Conservation (phyloP, 2,797 vertebrate species). For the Luscinia luscinia region DNA sequence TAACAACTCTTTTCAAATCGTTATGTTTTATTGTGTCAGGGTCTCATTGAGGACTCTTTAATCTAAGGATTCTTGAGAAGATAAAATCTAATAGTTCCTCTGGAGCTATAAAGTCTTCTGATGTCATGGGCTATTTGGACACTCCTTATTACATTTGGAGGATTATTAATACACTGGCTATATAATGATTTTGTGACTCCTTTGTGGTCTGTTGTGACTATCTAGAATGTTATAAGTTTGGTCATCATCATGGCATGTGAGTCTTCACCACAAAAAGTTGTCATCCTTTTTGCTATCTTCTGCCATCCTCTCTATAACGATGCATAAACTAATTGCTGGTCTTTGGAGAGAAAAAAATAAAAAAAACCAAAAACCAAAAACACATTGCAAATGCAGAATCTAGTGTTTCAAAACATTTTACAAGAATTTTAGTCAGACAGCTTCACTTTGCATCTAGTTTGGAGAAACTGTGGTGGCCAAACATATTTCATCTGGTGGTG, state of each 20-base stretch:
- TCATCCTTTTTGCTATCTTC: background rate
- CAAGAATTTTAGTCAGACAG: background rate
- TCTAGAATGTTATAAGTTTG: slow-evolving; percentile 25
- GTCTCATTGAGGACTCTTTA: slow-evolving; percentile 75
- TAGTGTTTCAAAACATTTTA: background rate
- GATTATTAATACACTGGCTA: slow-evolving; percentile 52
- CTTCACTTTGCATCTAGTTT: background rate
- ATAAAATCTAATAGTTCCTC: slow-evolving; percentile 75
- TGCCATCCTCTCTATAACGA: background rate
- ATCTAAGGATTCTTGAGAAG: slow-evolving; percentile 72
- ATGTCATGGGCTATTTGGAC: slow-evolving; percentile 76
- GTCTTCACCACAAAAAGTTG: background rate
- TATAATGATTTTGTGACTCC: slow-evolving; percentile 48
- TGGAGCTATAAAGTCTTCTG: slow-evolving; percentile 71
- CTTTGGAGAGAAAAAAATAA: background rate
- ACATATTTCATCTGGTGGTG: slow-evolving; percentile 16
- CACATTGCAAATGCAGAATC: background rate
- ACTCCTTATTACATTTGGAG: slow-evolving; percentile 57
- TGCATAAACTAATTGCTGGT: background rate
- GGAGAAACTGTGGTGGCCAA: background rate
- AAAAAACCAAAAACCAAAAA: background rate
- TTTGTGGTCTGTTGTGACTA: slow-evolving; percentile 36
- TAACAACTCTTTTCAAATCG: slow-evolving; percentile 66
- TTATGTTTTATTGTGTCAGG: slow-evolving; percentile 76
- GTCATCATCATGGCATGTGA: background rate